A percentile compares a stretch with the other conserved stretches of the same genome.
Conservation (phyloP, 1,140 invertebrate genomes). For the Rhyzopertha dominica region DNA sequence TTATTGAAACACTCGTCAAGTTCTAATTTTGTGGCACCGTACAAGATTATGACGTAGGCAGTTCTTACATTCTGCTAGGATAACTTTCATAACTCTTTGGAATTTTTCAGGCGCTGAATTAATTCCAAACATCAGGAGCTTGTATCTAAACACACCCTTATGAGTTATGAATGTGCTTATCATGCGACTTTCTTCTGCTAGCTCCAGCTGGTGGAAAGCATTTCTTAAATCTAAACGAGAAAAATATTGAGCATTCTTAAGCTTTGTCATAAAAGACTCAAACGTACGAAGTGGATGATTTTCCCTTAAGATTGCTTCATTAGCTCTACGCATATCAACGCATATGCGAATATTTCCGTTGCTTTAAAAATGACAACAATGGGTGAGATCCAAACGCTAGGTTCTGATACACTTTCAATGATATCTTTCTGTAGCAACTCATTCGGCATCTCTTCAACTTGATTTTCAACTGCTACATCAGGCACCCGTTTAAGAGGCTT, state of each 20-base stretch:
- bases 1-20: too few relatives aligned
- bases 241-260: slow-evolving; percentile 17
- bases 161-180: slow-evolving; percentile 42
- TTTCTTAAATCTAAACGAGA: slow-evolving; percentile 18
- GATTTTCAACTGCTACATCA: slow-evolving; percentile 22
- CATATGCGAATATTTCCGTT: slow-evolving; percentile 32
- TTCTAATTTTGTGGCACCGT: too few relatives aligned
- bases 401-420: slow-evolving; percentile 26
- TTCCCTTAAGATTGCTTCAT: slow-evolving; percentile 33
- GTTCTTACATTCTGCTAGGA: slow-evolving; percentile 11
- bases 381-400: slow-evolving; percentile 32
- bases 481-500: slow-evolving; percentile 26
- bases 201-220: slow-evolving; percentile 16
- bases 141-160: slow-evolving; percentile 40
- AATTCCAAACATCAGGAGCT: slow-evolving; percentile 35
- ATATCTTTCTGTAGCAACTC: slow-evolving; percentile 24
- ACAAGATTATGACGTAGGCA: too few relatives aligned
- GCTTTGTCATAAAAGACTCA: slow-evolving; percentile 27
- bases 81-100: slow-evolving; percentile 11
- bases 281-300: slow-evolving; percentile 30
- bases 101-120: slow-evolving; percentile 20
- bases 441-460: slow-evolving; percentile 23
- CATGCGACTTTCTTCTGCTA: slow-evolving; percentile 24
- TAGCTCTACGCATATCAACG: slow-evolving; percentile 33
- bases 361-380: slow-evolving; percentile 27